phyloP scores from a whole-genome alignment of 2,113 vertebrate genomes.

The Pygoscelis adeliae region DNA sequence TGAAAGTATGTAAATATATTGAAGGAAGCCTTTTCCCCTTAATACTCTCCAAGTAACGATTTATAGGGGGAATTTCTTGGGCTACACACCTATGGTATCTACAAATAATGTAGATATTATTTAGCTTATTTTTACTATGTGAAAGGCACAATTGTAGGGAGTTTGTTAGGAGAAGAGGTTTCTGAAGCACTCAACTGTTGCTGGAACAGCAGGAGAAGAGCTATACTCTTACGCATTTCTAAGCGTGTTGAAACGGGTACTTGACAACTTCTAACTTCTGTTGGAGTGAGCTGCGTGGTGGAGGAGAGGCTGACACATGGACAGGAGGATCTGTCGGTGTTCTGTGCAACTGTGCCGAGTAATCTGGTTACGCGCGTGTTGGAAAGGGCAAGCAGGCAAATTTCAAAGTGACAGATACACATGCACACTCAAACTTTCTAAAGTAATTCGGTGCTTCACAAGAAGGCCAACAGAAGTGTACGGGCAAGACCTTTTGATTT shows the following conservation, averaged over 20 bases:
- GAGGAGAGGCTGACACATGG: not conserved
- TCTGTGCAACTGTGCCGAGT: not conserved
- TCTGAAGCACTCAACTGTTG: not conserved
- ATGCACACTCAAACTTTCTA: not conserved
- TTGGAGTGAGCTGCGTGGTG: not conserved
- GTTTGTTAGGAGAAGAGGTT: not conserved
- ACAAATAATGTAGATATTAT: not conserved
- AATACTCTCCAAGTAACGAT: not conserved
- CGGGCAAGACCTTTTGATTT: not conserved
- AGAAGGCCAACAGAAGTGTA: not conserved
- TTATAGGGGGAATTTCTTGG: not conserved
- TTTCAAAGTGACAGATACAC: not conserved
- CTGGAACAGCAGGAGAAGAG: not conserved
- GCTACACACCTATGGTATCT: not conserved
- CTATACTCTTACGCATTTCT: not conserved
- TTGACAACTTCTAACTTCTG: not conserved
- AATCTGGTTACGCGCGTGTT: rapidly evolving
- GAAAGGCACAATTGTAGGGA: not conserved
- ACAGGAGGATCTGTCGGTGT: not conserved
- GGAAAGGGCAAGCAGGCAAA: not conserved
- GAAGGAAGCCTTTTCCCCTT: not conserved
- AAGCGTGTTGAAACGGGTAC: rapidly evolving
- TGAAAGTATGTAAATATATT: not conserved
- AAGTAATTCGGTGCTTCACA: not conserved
- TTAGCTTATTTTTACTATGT: not conserved